These are phyloP conservation scores for Esox masquinongy DNA, from an alignment of 2,797 vertebrate species.

Conservation along the genomic window DNA sequence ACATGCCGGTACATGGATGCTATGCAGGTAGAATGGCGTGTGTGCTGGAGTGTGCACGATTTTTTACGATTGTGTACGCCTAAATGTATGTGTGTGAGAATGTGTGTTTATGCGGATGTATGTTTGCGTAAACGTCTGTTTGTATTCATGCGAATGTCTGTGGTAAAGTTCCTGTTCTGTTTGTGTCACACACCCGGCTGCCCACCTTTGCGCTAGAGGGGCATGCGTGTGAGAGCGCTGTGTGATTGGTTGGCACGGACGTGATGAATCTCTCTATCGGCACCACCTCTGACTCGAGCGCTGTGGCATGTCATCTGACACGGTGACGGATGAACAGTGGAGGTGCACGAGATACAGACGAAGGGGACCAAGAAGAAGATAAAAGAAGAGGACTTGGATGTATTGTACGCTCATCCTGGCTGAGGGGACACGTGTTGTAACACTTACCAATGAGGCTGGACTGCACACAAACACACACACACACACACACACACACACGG, in stretches of 20 bases:
- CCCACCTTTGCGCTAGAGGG: not conserved
- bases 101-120: no score
- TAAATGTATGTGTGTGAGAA: not conserved
- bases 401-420: not conserved
- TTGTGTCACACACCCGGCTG: not conserved
- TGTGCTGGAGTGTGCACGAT: not conserved
- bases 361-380: conserved; percentile 14
- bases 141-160: not conserved
- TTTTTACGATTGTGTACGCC: not conserved
- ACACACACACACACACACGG: not conserved
- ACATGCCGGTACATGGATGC: conserved; percentile 3
- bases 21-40: not conserved
- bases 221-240: conserved; percentile 1
- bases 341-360: conserved; percentile 3
- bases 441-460: conserved; percentile 1
- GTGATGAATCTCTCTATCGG: not conserved
- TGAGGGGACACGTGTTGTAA: not conserved
- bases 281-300: conserved; percentile 7
- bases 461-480: conserved; percentile 19
- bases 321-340: conserved; percentile 6
- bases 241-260: not conserved
- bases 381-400: conserved; percentile 1
- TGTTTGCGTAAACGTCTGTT: not conserved
- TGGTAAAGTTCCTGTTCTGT: not conserved
- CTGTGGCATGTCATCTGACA: not conserved